A percentile compares a stretch with the other conserved stretches of the same genome.
These are phyloP conservation scores for Tanaodytes sp. DNA, from an alignment of 2,888 invertebrate species.

Conservation along the genomic window DNA sequence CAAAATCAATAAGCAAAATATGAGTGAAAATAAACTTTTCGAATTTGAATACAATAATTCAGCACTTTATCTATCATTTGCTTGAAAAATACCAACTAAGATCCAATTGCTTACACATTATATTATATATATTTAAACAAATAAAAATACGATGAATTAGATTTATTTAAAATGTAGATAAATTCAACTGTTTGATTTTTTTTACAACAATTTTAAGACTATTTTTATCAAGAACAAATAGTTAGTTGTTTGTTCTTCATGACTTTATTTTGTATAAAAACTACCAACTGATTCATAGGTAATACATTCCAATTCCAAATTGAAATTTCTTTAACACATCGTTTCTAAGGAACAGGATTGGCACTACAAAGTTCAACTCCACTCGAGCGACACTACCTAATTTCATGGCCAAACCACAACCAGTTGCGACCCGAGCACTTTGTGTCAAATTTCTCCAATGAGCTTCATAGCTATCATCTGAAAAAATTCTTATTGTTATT, in stretches of 20 bases:
- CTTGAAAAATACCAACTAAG: too few species aligned
- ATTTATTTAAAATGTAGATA: too few species aligned
- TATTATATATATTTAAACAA: too few species aligned
- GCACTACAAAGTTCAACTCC: conserved; percentile 95
- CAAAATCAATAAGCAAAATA: too few species aligned
- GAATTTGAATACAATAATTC: too few species aligned
- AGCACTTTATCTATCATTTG: too few species aligned
- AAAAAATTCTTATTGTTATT: conserved; percentile 46
- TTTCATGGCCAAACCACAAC: conserved; percentile 88
- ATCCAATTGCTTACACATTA: too few species aligned
- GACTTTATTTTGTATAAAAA: conserved; percentile 44
- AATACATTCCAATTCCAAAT: conserved; percentile 88
- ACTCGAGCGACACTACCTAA: conserved; percentile 90
- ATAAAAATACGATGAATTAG: too few species aligned
- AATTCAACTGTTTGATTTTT: neutral
- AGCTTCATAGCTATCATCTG: conserved; percentile 72
- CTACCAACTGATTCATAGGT: conserved; percentile 76
- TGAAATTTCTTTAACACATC: conserved; percentile 85
- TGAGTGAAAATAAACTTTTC: too few species aligned
- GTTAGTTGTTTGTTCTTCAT: conserved; percentile 15
- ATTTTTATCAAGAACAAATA: neutral
- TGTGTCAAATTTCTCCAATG: conserved; percentile 73
- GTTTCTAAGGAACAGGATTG: conserved; percentile 78
- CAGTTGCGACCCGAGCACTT: conserved; percentile 82
- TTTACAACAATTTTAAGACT: neutral